Evolutionary conservation across 2,797 vertebrate species (phyloP).

Genomic region (Xiphorhynchus erythropygius): DNA sequence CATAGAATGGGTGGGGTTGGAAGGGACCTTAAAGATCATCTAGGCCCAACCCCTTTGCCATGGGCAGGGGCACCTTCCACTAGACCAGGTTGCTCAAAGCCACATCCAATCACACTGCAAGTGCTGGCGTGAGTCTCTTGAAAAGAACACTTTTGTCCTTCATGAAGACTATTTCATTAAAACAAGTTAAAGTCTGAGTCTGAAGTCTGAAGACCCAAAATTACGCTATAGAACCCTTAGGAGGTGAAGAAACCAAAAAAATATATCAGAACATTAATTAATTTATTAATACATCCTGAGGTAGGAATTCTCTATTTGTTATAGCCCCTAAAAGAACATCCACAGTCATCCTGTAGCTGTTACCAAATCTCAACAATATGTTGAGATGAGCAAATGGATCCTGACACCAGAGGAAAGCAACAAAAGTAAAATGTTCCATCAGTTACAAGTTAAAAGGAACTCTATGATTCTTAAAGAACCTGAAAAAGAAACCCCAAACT

Average conservation of each 20-base stretch:
- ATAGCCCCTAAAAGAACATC: background rate
- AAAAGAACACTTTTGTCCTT: background rate
- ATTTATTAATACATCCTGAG: background rate
- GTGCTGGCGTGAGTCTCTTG: background rate
- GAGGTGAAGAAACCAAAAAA: background rate
- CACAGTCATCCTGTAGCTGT: background rate
- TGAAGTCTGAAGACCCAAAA: background rate
- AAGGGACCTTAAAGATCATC: background rate
- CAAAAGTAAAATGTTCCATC: slow-evolving; percentile 75
- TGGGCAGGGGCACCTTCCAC: background rate
- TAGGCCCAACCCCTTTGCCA: background rate
- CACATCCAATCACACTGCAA: background rate
- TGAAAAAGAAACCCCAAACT: background rate
- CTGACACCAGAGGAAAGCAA: slow-evolving; percentile 56
- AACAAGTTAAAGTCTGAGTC: background rate
- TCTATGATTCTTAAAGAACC: slow-evolving; percentile 44
- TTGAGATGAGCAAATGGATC: background rate
- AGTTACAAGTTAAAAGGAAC: slow-evolving; percentile 62
- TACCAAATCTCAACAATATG: background rate
- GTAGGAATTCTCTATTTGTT: background rate
- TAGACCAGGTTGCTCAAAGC: background rate
- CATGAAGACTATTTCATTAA: background rate
- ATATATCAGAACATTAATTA: background rate
- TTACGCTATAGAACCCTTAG: background rate
- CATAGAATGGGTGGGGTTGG: background rate